phyloP scores from a whole-genome alignment of 2,113 vertebrate species.

The Sialia sialis region DNA sequence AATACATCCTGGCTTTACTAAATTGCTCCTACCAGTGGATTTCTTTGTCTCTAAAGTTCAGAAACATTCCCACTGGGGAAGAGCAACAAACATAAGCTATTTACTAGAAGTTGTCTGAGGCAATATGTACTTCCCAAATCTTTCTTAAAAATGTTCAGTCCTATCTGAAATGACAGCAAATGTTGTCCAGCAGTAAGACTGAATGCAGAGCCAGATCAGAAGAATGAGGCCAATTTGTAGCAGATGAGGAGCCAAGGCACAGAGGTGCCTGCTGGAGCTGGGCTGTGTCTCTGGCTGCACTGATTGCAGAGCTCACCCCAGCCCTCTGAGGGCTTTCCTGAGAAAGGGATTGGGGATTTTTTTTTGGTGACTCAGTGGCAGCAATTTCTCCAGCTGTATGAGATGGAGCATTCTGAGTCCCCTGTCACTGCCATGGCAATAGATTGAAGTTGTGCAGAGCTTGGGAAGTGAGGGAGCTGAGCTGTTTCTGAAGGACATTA shows the following conservation, averaged over 20 bases:
- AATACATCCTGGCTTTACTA: background rate
- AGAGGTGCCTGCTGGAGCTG: background rate
- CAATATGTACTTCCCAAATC: background rate
- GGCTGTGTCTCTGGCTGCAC: background rate
- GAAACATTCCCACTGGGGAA: background rate
- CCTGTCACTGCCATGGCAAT: background rate
- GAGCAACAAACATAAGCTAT: background rate
- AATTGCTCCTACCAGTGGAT: background rate
- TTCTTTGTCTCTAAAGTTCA: background rate
- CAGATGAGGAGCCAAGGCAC: background rate
- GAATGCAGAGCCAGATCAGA: background rate
- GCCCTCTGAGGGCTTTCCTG: background rate
- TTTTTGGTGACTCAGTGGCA: background rate
- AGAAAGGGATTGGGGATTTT: background rate
- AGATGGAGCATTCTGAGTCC: background rate
- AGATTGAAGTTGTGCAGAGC: background rate
- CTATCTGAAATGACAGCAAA: conserved; percentile 25
- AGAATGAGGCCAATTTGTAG: background rate
- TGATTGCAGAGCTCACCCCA: background rate
- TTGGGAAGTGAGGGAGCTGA: background rate
- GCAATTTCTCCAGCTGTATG: background rate
- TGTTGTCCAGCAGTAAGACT: background rate
- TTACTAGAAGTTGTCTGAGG: background rate
- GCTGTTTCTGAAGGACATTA: background rate
- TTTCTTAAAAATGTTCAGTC: background rate